Evolutionary conservation across 35 echinoderm and acorn worm genomes (phyloP).

Genomic region (Patiria miniata): DNA sequence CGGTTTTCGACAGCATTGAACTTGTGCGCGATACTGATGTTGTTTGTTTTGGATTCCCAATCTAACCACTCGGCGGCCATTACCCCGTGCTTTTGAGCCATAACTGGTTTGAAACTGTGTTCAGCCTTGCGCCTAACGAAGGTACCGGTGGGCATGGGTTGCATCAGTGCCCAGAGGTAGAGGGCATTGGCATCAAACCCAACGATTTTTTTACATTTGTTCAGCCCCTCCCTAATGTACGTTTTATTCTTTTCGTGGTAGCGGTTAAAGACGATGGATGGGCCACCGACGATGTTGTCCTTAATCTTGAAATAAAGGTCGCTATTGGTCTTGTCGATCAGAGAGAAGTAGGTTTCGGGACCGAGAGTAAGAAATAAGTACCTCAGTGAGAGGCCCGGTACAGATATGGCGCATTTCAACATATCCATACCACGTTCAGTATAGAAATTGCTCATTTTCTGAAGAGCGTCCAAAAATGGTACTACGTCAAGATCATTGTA

Average conservation of each 20-base stretch:
- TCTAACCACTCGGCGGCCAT: slow-evolving; percentile 42
- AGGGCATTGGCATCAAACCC: slow-evolving; percentile 73
- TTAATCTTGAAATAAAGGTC: slow-evolving; percentile 44
- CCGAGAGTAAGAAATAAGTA: slow-evolving; percentile 36
- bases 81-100: slow-evolving; percentile 8
- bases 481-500: slow-evolving; percentile 62
- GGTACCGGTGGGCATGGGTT: slow-evolving; percentile 62
- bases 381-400: slow-evolving; percentile 47
- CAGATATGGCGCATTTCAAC: slow-evolving; percentile 61
- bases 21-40: slow-evolving; percentile 26
- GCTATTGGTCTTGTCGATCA: slow-evolving; percentile 47
- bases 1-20: slow-evolving; percentile 15
- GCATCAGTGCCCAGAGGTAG: slow-evolving; percentile 58
- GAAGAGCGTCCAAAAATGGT: slow-evolving; percentile 52
- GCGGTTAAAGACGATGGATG: slow-evolving; percentile 48
- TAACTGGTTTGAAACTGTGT: slow-evolving; percentile 31
- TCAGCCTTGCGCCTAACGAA: slow-evolving; percentile 37
- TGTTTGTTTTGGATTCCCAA: slow-evolving; percentile 22
- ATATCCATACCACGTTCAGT: slow-evolving; percentile 50
- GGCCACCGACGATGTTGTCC: slow-evolving; percentile 54
- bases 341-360: background rate
- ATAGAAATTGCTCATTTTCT: slow-evolving; percentile 64
- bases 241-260: slow-evolving; percentile 51
- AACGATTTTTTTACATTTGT: slow-evolving; percentile 37
- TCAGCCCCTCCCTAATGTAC: slow-evolving; percentile 38